Evolutionary conservation across 2,113 vertebrate species (phyloP), one percentile per base, ranked within the genome.

Genomic region (Anser cygnoides): DNA sequence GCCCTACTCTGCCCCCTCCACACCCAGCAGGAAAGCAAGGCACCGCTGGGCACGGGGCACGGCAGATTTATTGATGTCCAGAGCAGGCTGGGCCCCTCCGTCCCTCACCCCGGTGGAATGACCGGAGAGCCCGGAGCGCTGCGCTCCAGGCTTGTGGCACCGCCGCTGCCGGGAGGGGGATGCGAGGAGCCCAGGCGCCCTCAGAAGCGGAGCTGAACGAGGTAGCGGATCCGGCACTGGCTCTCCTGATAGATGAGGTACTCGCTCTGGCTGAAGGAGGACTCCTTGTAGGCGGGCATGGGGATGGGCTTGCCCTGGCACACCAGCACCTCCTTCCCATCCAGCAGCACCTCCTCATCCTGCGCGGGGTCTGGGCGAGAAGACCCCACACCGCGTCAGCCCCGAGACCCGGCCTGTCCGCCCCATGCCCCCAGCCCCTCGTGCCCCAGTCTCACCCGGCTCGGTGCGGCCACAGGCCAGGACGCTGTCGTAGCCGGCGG

Each of bases 231-330:
- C 70, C 96, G 89, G 87, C 99, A 99, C 96, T 99, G 99, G 91
- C 97, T 99, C 91, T 99, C 99, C 84, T 97, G 96, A 97, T 99
- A 99, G 97, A 99, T 98, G 70, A 99, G 98, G 96, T 99, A 99
- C 96, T 99, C 98, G 9, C 99, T 99, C 97, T 99, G 98, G 59
- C 2, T 10, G 96, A 99, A 99, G 66, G 0, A 1, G 82, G 98
- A 99, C 6, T 67, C 10, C 22, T 93, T n/a, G 94, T 98, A 99
- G 78, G 98, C 23, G 0, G 96, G 46, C 96, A 98, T 97, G 0
- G 58, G 11, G 57, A 97, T 57, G 15, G 98, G 97, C 17, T 83
- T 95, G 49, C 99, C 99, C 93, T 99, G 99, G 44, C 98, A 98
- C 61, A 99, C 98, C 19, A 92, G 81, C 31, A 99, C 98, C 63